These are phyloP conservation scores for Saguinus midas DNA, from an alignment of 2,113 vertebrate species.

Conservation along the genomic window DNA sequence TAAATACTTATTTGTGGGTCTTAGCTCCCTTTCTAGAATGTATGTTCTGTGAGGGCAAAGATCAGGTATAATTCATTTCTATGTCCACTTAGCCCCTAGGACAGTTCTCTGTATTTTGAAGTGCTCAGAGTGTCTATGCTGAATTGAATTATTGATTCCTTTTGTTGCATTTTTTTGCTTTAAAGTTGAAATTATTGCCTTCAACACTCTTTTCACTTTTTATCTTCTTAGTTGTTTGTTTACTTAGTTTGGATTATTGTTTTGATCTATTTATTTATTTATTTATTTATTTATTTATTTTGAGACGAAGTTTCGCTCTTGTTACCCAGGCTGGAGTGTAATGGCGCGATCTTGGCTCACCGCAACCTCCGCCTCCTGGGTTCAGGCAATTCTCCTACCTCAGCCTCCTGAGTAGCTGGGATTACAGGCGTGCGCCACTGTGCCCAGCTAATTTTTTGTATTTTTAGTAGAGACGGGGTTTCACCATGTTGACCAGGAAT, in stretches of 20 bases:
- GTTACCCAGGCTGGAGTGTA: no score
- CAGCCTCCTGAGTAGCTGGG: no score
- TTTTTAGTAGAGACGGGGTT: no score
- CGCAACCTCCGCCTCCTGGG: no score
- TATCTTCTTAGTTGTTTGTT: conserved; percentile 3
- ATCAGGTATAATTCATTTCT: not conserved
- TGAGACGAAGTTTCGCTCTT: no score
- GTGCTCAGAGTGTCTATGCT: not conserved
- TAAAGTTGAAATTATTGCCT: conserved; percentile 28
- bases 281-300: no score
- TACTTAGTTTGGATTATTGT: not conserved
- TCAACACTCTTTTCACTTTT: not conserved
- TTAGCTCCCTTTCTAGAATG: not conserved
- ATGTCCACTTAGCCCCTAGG: not conserved
- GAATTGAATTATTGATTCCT: conserved; percentile 31
- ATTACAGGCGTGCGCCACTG: no score
- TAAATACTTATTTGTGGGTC: not conserved
- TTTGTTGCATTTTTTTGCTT: conserved; percentile 12
- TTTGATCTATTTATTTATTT: no score
- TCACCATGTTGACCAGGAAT: no score
- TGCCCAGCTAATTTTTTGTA: no score
- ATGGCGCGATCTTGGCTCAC: no score
- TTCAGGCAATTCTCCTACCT: no score
- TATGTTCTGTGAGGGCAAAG: not conserved
- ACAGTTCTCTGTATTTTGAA: not conserved